Conservation (phyloP, 2,888 invertebrate genomes). For the Fissipunctia ypsillon region DNA sequence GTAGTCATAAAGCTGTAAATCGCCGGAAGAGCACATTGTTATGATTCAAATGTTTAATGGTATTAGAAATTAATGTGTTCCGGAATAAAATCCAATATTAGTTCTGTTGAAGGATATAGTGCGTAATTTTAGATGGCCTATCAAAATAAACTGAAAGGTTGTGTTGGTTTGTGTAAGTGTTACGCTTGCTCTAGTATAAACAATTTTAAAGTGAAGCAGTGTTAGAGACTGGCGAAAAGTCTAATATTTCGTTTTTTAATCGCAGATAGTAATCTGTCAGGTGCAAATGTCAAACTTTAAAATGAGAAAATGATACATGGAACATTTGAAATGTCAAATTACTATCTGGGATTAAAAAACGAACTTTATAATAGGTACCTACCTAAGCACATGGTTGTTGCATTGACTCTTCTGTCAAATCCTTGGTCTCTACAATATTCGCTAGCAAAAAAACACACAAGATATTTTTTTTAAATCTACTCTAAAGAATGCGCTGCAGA, state of each 20-base stretch:
- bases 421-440: neutral
- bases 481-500: neutral
- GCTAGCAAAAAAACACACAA: neutral
- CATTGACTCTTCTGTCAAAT: neutral
- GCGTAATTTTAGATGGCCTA: conserved; percentile 49
- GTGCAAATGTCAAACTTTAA: no score
- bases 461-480: neutral
- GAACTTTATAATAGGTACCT: no score
- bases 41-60: conserved; percentile 60
- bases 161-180: conserved; percentile 29
- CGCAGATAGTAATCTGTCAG: no score
- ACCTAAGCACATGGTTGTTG: no score
- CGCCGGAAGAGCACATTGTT: conserved; percentile 61
- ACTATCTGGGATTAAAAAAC: no score
- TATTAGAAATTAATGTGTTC: conserved; percentile 64
- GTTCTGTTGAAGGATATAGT: conserved; percentile 61
- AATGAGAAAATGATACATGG: no score
- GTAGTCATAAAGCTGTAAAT: conserved; percentile 57
- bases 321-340: no score
- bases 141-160: conserved; percentile 56
- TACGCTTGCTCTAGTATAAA: conserved; percentile 25
- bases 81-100: conserved; percentile 65
- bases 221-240: neutral
- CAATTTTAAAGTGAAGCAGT: conserved; percentile 26
- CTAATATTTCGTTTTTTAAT: no score